Percentiles rank a stretch among this genome's conserved stretches.
Conservation (phyloP, 2,113 vertebrate genomes). For the Toxostoma redivivum region DNA sequence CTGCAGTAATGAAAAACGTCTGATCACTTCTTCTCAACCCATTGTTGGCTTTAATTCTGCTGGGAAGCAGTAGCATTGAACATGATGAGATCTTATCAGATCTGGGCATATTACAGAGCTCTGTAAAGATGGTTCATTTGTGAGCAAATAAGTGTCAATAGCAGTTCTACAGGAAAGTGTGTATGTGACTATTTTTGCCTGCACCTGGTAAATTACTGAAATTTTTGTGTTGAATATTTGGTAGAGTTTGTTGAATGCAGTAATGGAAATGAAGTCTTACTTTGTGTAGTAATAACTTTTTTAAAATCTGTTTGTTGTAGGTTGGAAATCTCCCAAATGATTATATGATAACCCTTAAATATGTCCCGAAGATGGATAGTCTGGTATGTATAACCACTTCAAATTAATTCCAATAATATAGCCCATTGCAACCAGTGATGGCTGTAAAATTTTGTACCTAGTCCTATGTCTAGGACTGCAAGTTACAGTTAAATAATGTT, state of each 20-base stretch:
- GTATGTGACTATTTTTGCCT: neutral
- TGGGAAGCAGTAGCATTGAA: neutral
- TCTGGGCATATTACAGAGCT: neutral
- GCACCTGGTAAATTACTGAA: neutral
- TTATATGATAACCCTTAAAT: constrained; percentile 80
- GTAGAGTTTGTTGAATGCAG: neutral
- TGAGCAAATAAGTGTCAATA: neutral
- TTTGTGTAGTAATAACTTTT: neutral
- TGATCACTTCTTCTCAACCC: neutral
- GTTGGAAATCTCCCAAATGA: constrained; percentile 83
- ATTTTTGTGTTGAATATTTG: neutral
- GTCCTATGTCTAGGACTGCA: neutral
- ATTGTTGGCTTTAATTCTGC: neutral
- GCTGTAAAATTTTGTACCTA: neutral
- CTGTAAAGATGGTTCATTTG: neutral
- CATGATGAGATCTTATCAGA: neutral
- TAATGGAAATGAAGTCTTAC: neutral
- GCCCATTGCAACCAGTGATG: neutral
- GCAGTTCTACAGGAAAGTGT: neutral
- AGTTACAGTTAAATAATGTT: neutral
- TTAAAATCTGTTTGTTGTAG: constrained; percentile 55
- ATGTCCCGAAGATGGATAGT: constrained; percentile 78
- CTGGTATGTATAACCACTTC: constrained; percentile 73
- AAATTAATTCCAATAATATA: constrained; percentile 1
- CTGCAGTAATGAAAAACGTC: neutral